Evolutionary conservation across 2,888 invertebrate genomes (phyloP).

Genomic region (Plutella xylostella): DNA sequence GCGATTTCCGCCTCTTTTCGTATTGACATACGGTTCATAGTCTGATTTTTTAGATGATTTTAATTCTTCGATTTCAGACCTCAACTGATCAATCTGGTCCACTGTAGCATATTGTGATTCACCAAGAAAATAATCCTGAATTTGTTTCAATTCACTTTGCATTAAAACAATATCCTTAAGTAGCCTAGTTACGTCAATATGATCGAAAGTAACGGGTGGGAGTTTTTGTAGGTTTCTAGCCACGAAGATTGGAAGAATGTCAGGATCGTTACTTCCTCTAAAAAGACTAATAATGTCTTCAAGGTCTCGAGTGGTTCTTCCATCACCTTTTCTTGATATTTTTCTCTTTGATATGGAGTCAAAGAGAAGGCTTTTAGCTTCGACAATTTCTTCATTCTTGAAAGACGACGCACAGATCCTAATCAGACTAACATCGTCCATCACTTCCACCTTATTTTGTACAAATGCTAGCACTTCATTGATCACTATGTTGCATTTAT

Average conservation of each 20-base stretch:
- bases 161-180: conserved; percentile 12
- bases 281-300: not conserved
- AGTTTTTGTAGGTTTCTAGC: conserved; percentile 14
- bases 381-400: no score
- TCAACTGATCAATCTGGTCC: conserved; percentile 6
- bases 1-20: not conserved
- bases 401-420: no score
- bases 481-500: no score
- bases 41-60: not conserved
- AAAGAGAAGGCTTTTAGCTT: not conserved
- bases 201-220: conserved; percentile 17
- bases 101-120: conserved; percentile 6
- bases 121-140: no score
- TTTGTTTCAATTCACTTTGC: conserved; percentile 7
- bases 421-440: no score
- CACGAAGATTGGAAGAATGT: conserved; percentile 15
- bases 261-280: conserved; percentile 13
- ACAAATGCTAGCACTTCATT: no score
- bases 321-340: not conserved
- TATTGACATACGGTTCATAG: not conserved
- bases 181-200: conserved; percentile 14
- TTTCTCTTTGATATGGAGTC: not conserved
- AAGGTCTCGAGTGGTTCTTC: not conserved
- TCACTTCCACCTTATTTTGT: no score
- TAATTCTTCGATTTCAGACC: conserved; percentile 7